A percentile compares a stretch with the other conserved stretches of the same genome.
These are phyloP conservation scores for Lacanobia oleracea DNA, from an alignment of 2,888 invertebrate genomes.

Conservation along the genomic window DNA sequence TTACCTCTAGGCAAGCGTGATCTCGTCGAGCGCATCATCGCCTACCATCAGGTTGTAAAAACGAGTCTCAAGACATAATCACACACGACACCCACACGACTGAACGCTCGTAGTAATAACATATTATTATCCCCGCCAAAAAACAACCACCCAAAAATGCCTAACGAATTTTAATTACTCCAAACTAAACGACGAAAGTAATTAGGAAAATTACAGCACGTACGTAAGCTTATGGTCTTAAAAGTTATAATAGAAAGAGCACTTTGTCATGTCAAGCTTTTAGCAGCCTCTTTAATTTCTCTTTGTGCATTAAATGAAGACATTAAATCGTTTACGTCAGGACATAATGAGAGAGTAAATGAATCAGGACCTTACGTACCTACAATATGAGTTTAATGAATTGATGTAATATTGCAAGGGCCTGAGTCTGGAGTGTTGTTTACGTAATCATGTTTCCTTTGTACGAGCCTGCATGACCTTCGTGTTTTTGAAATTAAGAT, in stretches of 20 bases:
- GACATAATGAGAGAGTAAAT: slow-evolving; percentile 81
- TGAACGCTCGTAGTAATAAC: neutral
- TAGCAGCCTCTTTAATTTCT: slow-evolving; percentile 89
- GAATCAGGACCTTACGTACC: slow-evolving; percentile 69
- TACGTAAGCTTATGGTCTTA: slow-evolving; percentile 84
- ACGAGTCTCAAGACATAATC: neutral
- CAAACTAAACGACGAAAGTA: slow-evolving; percentile 77
- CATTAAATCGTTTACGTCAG: slow-evolving; percentile 88
- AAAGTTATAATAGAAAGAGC: slow-evolving; percentile 88
- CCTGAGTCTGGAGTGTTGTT: slow-evolving; percentile 37
- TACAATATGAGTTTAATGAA: slow-evolving; percentile 67
- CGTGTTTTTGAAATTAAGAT: slow-evolving; percentile 26
- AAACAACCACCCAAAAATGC: slow-evolving; percentile 33
- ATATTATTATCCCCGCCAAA: neutral
- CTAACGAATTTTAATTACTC: slow-evolving; percentile 65
- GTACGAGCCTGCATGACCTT: slow-evolving; percentile 27
- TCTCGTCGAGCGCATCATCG: no score
- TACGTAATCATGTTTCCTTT: slow-evolving; percentile 30
- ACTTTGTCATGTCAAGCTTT: slow-evolving; percentile 89
- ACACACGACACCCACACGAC: neutral
- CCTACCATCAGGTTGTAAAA: neutral
- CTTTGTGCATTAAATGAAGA: slow-evolving; percentile 89
- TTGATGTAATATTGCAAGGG: slow-evolving; percentile 66
- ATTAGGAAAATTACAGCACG: slow-evolving; percentile 86
- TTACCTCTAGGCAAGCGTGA: no score